These are phyloP conservation scores for Heterodera filipjevi DNA, from an alignment of 2,888 invertebrate genomes.

Conservation along the genomic window DNA sequence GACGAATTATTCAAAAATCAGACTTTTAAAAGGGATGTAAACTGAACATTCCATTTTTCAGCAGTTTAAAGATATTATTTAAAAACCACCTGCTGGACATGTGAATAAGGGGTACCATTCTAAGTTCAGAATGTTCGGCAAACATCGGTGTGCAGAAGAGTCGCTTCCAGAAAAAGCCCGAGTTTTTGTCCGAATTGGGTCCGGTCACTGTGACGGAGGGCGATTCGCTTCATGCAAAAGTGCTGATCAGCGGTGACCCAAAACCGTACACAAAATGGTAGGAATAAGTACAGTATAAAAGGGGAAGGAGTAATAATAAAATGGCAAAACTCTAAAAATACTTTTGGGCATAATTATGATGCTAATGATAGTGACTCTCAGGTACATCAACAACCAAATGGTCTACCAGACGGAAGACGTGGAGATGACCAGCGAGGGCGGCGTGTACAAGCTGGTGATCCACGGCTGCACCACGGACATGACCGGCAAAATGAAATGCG, in stretches of 20 bases:
- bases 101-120: not conserved
- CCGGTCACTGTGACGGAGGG: slow-evolving; percentile 81
- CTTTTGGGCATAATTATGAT: too few species aligned
- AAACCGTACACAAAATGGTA: slow-evolving; percentile 80
- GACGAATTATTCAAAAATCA: too few species aligned
- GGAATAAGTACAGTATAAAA: too few species aligned
- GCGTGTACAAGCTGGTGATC: slow-evolving; percentile 67
- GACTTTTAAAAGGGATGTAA: too few species aligned
- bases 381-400: slow-evolving; percentile 65
- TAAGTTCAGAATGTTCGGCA: slow-evolving; percentile 52
- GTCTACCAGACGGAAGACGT: slow-evolving; percentile 64
- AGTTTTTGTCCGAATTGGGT: slow-evolving; percentile 61
- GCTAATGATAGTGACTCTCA: not conserved
- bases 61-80: too few species aligned
- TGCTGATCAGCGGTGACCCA: slow-evolving; percentile 87
- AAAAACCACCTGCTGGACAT: too few species aligned
- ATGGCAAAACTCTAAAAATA: too few species aligned
- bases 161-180: slow-evolving; percentile 57
- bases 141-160: slow-evolving; percentile 59
- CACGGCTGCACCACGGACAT: slow-evolving; percentile 68
- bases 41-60: not conserved
- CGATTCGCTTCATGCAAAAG: slow-evolving; percentile 80
- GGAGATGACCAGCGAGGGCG: slow-evolving; percentile 62
- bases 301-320: too few species aligned
- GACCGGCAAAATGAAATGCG: slow-evolving; percentile 69